These are phyloP conservation scores for Saccostrea echinata DNA, from an alignment of 1,140 invertebrate species.

Conservation along the genomic window DNA sequence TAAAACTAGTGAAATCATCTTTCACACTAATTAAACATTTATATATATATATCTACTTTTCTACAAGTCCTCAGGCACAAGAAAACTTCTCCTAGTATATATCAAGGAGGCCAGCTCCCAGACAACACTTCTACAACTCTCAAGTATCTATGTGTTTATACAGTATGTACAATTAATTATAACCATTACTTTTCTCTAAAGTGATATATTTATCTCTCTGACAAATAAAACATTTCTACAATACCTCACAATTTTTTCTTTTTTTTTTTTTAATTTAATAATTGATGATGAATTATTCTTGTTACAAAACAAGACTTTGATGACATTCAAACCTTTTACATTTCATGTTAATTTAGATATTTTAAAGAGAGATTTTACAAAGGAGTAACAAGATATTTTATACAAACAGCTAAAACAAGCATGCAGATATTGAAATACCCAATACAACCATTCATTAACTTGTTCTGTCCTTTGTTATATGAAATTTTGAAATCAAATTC, in stretches of 20 bases:
- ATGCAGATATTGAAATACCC: too few relatives aligned
- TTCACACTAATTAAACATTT: background rate
- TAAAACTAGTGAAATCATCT: background rate
- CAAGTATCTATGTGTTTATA: background rate
- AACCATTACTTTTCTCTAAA: background rate
- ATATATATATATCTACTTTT: background rate
- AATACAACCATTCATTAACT: too few relatives aligned
- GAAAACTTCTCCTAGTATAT: background rate
- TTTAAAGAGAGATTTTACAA: too few relatives aligned
- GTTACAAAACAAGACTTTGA: too few relatives aligned
- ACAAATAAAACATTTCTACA: background rate
- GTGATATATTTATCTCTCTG: background rate
- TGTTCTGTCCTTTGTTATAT: too few relatives aligned
- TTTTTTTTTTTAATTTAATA: too few relatives aligned
- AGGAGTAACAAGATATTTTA: too few relatives aligned
- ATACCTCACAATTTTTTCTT: background rate
- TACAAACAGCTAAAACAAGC: too few relatives aligned
- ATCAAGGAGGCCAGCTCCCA: slow-evolving; percentile 7
- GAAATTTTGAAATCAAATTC: too few relatives aligned
- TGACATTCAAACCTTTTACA: too few relatives aligned
- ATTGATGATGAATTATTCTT: too few relatives aligned
- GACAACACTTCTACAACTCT: background rate
- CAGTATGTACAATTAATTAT: slow-evolving; percentile 14
- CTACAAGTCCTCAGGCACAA: background rate
- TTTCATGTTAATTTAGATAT: too few relatives aligned